Evolutionary conservation across 64 coral and sea anemone species (phyloP).

Genomic region (Stylophora pistillata): DNA sequence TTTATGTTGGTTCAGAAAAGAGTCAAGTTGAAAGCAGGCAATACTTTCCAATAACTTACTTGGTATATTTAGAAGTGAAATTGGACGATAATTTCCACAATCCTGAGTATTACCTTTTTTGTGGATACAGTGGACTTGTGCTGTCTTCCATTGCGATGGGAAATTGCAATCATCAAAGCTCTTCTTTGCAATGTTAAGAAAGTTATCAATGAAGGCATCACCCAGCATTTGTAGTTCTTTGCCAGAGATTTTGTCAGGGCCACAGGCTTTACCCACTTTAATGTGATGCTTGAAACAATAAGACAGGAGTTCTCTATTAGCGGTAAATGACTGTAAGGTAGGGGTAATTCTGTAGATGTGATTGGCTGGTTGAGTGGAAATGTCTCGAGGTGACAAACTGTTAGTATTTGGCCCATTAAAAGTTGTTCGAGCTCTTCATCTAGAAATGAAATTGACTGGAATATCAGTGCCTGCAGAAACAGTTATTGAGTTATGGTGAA

Average conservation of each 20-base stretch:
- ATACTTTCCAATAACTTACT: no score
- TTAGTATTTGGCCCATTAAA: no score
- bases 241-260: neutral
- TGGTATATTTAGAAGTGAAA: no score
- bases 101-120: no score
- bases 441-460: no score
- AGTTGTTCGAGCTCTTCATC: no score
- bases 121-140: neutral
- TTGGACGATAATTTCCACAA: no score
- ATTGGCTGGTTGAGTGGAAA: neutral
- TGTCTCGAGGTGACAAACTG: no score
- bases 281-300: neutral
- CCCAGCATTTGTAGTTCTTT: neutral
- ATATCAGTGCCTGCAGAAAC: no score
- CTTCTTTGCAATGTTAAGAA: neutral
- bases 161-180: slow-evolving; percentile 18
- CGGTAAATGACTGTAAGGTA: neutral
- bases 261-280: slow-evolving; percentile 13
- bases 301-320: neutral
- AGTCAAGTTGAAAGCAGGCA: no score
- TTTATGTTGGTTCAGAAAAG: no score
- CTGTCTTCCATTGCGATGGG: neutral
- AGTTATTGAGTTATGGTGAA: no score
- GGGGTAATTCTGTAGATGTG: slow-evolving; percentile 4
- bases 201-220: slow-evolving; percentile 14